Evolutionary conservation across 2,113 vertebrate species (phyloP).

Genomic region (Xyliphius kryptos): DNA sequence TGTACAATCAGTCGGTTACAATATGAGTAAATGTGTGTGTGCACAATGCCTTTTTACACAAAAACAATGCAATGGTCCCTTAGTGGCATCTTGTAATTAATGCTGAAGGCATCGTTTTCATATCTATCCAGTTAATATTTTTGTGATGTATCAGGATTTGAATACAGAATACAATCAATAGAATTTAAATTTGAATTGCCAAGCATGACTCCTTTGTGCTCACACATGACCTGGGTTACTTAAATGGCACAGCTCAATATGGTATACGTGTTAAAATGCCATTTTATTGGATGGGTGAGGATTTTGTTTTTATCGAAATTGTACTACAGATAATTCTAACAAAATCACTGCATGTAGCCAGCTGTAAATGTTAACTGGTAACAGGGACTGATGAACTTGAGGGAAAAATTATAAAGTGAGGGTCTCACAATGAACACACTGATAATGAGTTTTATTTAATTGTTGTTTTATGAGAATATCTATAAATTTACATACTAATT

Average conservation of each 20-base stretch:
- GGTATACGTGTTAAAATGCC: conserved; percentile 5
- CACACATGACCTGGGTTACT: conserved; percentile 14
- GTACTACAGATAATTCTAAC: background rate
- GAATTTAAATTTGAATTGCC: conserved; percentile 41
- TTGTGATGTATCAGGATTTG: conserved; percentile 64
- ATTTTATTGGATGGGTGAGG: background rate
- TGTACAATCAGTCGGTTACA: conserved; percentile 60
- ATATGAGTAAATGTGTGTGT: conserved; percentile 64
- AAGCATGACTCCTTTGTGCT: conserved; percentile 22
- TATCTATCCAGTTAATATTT: conserved; percentile 59
- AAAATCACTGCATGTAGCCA: conserved; percentile 1
- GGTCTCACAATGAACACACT: conserved; percentile 41
- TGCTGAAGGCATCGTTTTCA: conserved; percentile 59
- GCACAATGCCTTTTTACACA: conserved; percentile 55
- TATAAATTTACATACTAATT: too few species aligned
- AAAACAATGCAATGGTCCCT: conserved; percentile 58
- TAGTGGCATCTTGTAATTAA: conserved; percentile 58
- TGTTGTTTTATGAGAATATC: too few species aligned
- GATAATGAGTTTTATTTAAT: too few species aligned
- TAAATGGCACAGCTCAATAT: conserved; percentile 16
- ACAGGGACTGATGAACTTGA: conserved; percentile 33
- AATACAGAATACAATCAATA: conserved; percentile 62
- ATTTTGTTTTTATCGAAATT: background rate
- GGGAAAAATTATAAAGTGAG: conserved; percentile 29
- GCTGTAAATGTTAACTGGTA: conserved; percentile 6